phyloP scores from a whole-genome alignment of 2,888 invertebrate genomes.

The Leptopilina syphax region DNA sequence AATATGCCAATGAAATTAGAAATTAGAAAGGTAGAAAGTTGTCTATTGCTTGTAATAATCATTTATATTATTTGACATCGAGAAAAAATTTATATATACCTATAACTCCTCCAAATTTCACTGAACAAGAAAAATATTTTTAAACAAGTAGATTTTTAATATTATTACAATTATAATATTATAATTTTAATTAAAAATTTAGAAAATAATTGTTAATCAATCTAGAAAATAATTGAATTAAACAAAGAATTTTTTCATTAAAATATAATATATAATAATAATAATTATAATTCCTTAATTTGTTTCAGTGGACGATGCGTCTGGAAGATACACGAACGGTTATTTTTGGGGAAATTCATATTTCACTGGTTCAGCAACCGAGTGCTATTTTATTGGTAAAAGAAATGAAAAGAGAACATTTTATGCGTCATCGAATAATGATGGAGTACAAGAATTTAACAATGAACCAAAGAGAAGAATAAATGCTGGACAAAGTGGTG shows the following conservation, averaged over 20 bases:
- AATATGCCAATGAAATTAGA: constrained; percentile 5
- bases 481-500: constrained; percentile 59
- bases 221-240: no score
- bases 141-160: no score
- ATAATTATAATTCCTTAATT: background rate
- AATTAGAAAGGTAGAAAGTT: constrained; percentile 25
- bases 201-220: no score
- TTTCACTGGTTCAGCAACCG: constrained; percentile 74
- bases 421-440: constrained; percentile 44
- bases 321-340: constrained; percentile 74
- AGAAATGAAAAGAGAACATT: constrained; percentile 48
- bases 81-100: no score
- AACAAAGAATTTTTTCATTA: no score
- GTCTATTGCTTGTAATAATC: background rate
- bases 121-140: background rate
- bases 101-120: no score
- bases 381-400: constrained; percentile 71
- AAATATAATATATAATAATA: no score
- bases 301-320: constrained; percentile 73
- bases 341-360: constrained; percentile 76
- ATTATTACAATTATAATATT: no score
- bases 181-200: no score
- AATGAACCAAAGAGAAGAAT: constrained; percentile 63
- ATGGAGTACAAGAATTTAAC: constrained; percentile 62
- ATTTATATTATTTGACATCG: background rate